Conservation (phyloP, 2,888 invertebrate genomes). For the Strigamia maritima region DNA sequence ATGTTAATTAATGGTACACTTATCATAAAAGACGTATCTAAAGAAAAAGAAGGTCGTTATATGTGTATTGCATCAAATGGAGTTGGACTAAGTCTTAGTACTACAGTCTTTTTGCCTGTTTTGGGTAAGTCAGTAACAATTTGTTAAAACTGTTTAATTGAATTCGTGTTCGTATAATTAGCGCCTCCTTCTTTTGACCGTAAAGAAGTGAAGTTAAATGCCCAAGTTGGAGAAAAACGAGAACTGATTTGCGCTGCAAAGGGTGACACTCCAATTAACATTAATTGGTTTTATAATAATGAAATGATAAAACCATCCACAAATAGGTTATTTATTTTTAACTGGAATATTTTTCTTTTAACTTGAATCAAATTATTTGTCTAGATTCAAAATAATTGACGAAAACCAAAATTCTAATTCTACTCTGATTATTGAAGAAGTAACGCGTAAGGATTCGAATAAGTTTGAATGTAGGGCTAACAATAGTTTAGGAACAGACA, state of each 20-base stretch:
- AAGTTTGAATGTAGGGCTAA: neutral
- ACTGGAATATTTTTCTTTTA: neutral
- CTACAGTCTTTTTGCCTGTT: neutral
- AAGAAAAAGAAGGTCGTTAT: conserved; percentile 21
- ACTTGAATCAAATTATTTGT: neutral
- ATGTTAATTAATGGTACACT: conserved; percentile 15
- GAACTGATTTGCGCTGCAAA: neutral
- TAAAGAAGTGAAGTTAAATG: neutral
- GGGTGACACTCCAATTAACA: neutral
- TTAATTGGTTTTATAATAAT: neutral
- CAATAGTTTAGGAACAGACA: conserved; percentile 1
- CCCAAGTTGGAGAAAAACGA: neutral
- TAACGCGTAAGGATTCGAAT: neutral
- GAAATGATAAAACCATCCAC: neutral
- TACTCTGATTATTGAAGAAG: neutral
- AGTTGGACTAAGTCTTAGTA: conserved; percentile 5
- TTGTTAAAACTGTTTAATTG: too few relatives aligned
- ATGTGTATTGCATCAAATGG: conserved; percentile 19
- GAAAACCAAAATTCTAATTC: neutral
- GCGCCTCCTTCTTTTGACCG: neutral
- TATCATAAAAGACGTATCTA: neutral
- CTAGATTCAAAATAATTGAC: neutral
- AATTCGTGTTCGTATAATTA: neutral
- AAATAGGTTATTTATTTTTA: conserved; percentile 12
- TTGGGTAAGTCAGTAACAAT: neutral